Evolutionary conservation across 2,113 vertebrate species (phyloP), one percentile per base, ranked within the genome.

Genomic region (Coptodon rendalli): DNA sequence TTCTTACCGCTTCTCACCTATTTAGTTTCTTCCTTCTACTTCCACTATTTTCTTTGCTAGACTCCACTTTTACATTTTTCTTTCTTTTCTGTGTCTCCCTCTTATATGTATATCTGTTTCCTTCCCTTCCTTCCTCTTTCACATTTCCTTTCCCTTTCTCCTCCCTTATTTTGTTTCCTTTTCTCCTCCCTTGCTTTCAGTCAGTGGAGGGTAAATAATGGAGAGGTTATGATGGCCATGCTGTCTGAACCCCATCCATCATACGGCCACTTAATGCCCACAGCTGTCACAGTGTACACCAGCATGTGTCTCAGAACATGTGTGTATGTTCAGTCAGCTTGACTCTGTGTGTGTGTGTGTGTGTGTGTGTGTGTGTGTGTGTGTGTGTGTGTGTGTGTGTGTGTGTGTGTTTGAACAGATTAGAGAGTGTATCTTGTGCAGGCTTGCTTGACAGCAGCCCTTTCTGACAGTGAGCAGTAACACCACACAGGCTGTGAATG

Each of bases 201-300:
- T 95, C 94, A 95, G 89, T 89, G 81, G 84, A 92, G 94, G 92
- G 92, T 93, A 95, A 95, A 96, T 95, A 95, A 95, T 95, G 89
- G 89, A 86, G 88, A 94, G 91, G 93, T 93, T 95, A 95, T 95
- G 93, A 94, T 92, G 93, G 89, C 89, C 94, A 92, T 95, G 91
- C 89, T 92, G 90, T 89, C 92, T 92, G 89, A 90, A 93, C 95
- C 91, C 92, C 90, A 94, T 96, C 95, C 94, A 94, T 96, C 95
- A 96, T 87, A 36, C 84, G 52, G 92, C 92, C 91, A 94, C 93
- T 95, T 96, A 94, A 96, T 96, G 95, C 94, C 89, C 95, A 93
- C 93, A 95, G 95, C 94, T 95, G 96, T 95, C 95, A 94, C 84
- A 81, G 91, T 93, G 91, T 82, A 63, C 80, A 68, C 19, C 31